phyloP scores from a whole-genome alignment of 2,797 vertebrate species.

The Lepidocolaptes lacrymiger region DNA sequence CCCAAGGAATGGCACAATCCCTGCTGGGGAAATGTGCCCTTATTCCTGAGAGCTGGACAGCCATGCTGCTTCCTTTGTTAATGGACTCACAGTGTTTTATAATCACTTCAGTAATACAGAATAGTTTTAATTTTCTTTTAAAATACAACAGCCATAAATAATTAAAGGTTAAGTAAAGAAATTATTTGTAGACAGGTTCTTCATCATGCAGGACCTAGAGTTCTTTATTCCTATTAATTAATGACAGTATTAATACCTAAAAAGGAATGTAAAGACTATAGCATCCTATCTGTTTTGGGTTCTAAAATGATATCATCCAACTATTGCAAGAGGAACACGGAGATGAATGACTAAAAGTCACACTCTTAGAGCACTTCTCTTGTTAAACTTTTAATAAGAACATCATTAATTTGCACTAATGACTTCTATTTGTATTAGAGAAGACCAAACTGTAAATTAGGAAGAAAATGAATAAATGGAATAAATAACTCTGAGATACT shows the following conservation, averaged over 20 bases:
- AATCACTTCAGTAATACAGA: not conserved
- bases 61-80: not conserved
- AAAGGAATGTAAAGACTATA: not conserved
- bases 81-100: not conserved
- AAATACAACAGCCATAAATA: not conserved
- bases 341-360: constrained; percentile 17
- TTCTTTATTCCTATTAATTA: not conserved
- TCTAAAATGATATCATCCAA: not conserved
- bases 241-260: not conserved
- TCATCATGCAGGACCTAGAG: not conserved
- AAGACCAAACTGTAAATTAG: not conserved
- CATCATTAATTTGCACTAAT: constrained; percentile 31
- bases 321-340: not conserved
- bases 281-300: not conserved
- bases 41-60: not conserved
- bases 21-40: not conserved
- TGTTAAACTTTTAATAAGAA: constrained; percentile 35
- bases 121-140: not conserved
- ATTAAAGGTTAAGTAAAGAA: not conserved
- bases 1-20: not conserved
- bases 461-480: not conserved
- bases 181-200: not conserved
- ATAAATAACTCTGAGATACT: not conserved
- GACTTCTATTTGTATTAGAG: constrained; percentile 12
- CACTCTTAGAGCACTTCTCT: not conserved